Percentiles rank a stretch among this genome's conserved stretches.
These are phyloP conservation scores for Dicentrarchus labrax DNA, from an alignment of 2,113 vertebrate species.

Conservation along the genomic window DNA sequence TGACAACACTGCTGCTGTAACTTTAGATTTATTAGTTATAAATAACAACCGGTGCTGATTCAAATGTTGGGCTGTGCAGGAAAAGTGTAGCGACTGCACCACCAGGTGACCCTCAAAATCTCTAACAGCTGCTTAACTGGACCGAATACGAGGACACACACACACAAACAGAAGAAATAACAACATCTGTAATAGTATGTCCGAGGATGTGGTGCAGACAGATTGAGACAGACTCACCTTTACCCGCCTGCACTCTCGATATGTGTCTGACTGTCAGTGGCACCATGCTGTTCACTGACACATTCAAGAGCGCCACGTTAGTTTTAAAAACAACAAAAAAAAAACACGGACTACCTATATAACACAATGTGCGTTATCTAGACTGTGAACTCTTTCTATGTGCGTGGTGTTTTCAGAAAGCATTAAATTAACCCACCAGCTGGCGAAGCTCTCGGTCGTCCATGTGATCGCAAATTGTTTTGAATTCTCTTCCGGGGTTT, in stretches of 20 bases:
- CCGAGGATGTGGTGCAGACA: neutral
- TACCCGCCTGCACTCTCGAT: neutral
- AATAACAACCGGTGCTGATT: neutral
- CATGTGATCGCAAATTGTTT: conserved; percentile 46
- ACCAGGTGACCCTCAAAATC: neutral
- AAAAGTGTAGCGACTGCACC: neutral
- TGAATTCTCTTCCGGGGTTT: conserved; percentile 65
- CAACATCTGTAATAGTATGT: too few species aligned
- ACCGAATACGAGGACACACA: neutral
- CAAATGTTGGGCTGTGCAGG: neutral
- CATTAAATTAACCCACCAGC: too few species aligned
- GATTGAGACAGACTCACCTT: conserved; percentile 40
- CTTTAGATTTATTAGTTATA: neutral
- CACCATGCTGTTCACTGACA: conserved; percentile 22
- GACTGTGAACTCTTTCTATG: too few species aligned
- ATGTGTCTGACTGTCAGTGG: neutral
- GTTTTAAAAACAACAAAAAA: too few species aligned
- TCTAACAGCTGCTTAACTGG: neutral
- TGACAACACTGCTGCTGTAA: neutral
- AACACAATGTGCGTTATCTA: accelerated
- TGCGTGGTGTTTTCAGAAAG: neutral
- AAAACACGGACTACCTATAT: neutral
- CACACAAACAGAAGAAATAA: neutral
- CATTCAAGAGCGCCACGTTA: conserved; percentile 14
- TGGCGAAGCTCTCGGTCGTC: neutral